Percentiles rank a stretch among this genome's conserved stretches.
Conservation (phyloP, 2,797 vertebrate species). For the Naso thynnoides region DNA sequence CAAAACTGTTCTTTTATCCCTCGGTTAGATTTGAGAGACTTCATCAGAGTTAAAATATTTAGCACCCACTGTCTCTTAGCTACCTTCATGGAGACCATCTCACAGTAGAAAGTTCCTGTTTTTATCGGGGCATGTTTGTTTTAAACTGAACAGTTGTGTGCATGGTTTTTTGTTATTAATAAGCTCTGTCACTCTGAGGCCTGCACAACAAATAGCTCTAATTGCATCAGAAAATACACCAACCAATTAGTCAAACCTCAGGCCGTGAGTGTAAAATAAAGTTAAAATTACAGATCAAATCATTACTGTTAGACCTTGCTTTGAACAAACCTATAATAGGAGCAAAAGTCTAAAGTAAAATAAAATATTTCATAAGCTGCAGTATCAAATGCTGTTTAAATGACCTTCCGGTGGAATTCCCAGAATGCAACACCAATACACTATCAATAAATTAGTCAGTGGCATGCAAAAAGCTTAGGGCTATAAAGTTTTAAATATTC, state of each 20-base stretch:
- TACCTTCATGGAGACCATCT: slow-evolving; percentile 2
- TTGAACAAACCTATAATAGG: slow-evolving; percentile 12
- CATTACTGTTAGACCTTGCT: slow-evolving; percentile 31
- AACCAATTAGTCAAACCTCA: slow-evolving; percentile 40
- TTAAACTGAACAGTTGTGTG: not conserved
- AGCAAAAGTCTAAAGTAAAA: not conserved
- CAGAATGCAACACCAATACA: slow-evolving; percentile 24
- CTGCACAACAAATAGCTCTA: slow-evolving; percentile 18
- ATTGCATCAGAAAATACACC: slow-evolving; percentile 43
- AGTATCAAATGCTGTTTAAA: slow-evolving; percentile 12
- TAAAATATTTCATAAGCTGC: slow-evolving; percentile 24
- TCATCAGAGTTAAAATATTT: not conserved
- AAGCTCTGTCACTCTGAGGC: slow-evolving; percentile 32
- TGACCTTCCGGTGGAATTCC: not conserved
- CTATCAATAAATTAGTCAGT: slow-evolving; percentile 44
- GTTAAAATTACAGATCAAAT: slow-evolving; percentile 45
- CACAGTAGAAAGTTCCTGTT: not conserved
- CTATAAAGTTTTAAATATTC: slow-evolving; percentile 24
- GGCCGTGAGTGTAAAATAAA: slow-evolving; percentile 33
- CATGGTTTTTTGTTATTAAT: slow-evolving; percentile 27
- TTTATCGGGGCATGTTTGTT: not conserved
- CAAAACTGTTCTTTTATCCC: too few relatives aligned
- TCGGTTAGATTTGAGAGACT: too few relatives aligned
- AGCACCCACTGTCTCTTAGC: not conserved
- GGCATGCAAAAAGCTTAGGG: slow-evolving; percentile 10